A percentile compares a stretch with the other conserved stretches of the same genome.
Conservation (phyloP, 2,888 invertebrate genomes). For the Drosophila buzzatii region DNA sequence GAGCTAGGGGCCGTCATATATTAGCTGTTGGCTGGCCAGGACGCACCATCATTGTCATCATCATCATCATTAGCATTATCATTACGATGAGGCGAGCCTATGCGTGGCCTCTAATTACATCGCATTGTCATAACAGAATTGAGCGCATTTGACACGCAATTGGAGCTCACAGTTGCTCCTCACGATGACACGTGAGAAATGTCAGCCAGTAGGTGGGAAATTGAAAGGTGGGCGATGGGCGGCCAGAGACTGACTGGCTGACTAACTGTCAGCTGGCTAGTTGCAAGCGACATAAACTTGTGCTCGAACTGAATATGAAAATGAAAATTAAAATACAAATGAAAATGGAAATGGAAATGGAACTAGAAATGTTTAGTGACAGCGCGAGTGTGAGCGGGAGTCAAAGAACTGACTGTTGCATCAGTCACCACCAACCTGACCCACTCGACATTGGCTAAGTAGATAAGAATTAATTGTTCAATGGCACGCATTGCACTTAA, state of each 20-base stretch:
- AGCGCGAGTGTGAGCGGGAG: constrained; percentile 11
- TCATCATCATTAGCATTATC: constrained; percentile 42
- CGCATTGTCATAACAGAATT: constrained; percentile 80
- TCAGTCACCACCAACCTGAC: constrained; percentile 56
- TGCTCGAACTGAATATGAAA: constrained; percentile 46
- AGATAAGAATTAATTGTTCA: constrained; percentile 84
- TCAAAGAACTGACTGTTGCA: constrained; percentile 70
- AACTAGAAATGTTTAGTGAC: constrained; percentile 20
- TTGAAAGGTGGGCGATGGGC: constrained; percentile 1
- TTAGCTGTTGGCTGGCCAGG: constrained; percentile 52
- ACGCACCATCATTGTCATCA: constrained; percentile 38
- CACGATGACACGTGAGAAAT: constrained; percentile 79
- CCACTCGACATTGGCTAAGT: constrained; percentile 57
- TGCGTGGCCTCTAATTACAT: constrained; percentile 79
- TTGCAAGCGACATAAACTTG: constrained; percentile 41
- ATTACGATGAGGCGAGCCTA: constrained; percentile 56
- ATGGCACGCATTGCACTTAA: constrained; percentile 82
- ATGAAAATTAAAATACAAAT: constrained; percentile 38
- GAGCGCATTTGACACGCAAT: constrained; percentile 82
- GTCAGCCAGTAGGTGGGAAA: constrained; percentile 33
- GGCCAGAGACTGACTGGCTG: neutral
- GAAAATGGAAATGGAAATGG: constrained; percentile 23
- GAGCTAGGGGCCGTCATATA: constrained; percentile 54
- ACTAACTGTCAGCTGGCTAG: constrained; percentile 7
- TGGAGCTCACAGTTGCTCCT: constrained; percentile 58